Base-by-base conservation (phyloP, 2,888 invertebrate species). In the Synanthedon andrenaeformis region DNA sequence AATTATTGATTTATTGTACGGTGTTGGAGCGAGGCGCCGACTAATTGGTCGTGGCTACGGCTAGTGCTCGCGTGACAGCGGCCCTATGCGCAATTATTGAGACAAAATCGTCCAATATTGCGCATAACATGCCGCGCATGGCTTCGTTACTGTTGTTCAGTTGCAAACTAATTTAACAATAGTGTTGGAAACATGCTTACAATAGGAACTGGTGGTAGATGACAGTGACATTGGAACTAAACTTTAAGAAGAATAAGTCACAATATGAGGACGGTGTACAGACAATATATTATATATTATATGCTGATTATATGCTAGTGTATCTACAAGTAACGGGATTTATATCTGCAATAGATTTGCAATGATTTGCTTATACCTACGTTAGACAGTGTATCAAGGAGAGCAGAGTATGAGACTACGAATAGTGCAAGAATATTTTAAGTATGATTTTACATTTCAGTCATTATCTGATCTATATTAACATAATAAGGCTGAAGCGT, bases 1-100 rank as follows among this genome's bases (percentile, higher is more conserved):
- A 84, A 84, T 86, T 86, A 86, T 83, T 86, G 87, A 86, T 86
- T 87, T 87, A 85, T 83, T 79, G 82, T 76, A 64, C 66, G 58
- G 66, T 63, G 70, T 69, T 69, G 65, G 62, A 64, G 70, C 70
- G 63, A 72, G 76, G 80, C 79, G 79, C 77, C 79, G 68, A 70
- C 80, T 86, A 86, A 87, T 87, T 87, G 86, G 87, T 79, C 74
- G 74, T 70, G 68, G 35, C 35, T 35, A 68, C 70, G 68, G 35
- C 35, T 35, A 68, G 74, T 66, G 71, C 74, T 83, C 80, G 84
- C 85, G 85, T 85, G 86, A 86, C 85, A 78, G 71, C 62, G 61
- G 69, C 67, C 63, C 69, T 70, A 61, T 62, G 69, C 67, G 64
- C 73, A 77, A 79, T 82, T 82, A 80, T 82, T 79, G 74, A 79